phyloP scores from a whole-genome alignment of 2,888 invertebrate genomes.

The Spisula subtruncata region DNA sequence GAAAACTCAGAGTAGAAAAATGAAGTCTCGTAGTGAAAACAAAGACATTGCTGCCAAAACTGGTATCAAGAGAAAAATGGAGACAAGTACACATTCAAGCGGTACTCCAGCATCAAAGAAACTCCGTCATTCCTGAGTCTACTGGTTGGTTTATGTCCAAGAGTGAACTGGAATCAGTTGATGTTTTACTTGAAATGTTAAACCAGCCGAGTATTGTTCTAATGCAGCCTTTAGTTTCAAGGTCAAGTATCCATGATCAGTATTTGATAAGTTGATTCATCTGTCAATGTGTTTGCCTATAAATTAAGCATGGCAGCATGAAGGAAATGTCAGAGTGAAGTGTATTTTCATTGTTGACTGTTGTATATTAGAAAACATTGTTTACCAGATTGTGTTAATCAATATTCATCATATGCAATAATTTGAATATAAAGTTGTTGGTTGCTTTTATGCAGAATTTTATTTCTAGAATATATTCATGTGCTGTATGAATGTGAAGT shows the following conservation, averaged over 20 bases:
- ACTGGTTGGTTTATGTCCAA: background rate
- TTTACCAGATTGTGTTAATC: background rate
- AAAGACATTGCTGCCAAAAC: constrained; percentile 64
- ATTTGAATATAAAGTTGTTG: constrained; percentile 8
- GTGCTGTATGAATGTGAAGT: background rate
- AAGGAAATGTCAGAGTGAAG: background rate
- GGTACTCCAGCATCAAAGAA: constrained; percentile 69
- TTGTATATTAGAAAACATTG: background rate
- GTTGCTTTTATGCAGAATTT: constrained; percentile 23
- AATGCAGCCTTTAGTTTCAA: background rate
- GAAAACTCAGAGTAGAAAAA: constrained; percentile 47
- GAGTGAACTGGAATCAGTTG: background rate
- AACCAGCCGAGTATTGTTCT: background rate
- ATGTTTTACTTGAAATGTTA: background rate
- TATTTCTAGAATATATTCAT: constrained; percentile 11
- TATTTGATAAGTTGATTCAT: background rate
- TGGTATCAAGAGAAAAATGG: constrained; percentile 74
- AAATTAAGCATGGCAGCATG: background rate
- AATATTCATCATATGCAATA: constrained; percentile 4
- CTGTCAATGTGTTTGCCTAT: too few relatives aligned
- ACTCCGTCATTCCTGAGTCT: constrained; percentile 67
- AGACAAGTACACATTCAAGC: constrained; percentile 46
- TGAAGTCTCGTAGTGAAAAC: constrained; percentile 66
- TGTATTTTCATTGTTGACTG: background rate
- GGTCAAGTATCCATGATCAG: background rate